phyloP scores from a whole-genome alignment of 2,797 vertebrate species.

The Microcaecilia unicolor region DNA sequence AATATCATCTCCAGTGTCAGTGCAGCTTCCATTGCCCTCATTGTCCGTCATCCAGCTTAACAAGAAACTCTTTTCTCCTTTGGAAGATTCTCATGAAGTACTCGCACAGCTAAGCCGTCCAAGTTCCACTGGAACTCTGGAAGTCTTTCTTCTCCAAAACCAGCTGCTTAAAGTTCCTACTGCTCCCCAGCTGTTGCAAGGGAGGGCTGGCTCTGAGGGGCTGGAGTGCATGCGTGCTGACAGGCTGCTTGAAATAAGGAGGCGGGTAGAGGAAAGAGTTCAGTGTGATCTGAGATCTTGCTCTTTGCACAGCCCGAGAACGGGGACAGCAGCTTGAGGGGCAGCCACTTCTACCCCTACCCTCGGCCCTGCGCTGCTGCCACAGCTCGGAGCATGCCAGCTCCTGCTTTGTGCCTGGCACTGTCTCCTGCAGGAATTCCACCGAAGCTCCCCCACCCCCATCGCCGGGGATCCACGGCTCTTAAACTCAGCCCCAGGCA shows the following conservation, averaged over 20 bases:
- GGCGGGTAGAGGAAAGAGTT: constrained; percentile 63
- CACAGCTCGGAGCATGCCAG: constrained; percentile 18
- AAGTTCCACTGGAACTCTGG: background rate
- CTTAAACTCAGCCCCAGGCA: background rate
- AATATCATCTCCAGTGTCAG: no score
- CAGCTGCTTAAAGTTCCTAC: constrained; percentile 15
- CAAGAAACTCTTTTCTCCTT: no score
- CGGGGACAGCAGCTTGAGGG: background rate
- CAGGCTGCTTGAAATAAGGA: constrained; percentile 76
- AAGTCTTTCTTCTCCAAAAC: background rate
- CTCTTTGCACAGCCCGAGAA: constrained; percentile 27
- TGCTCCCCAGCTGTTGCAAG: no score
- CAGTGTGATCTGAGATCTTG: constrained; percentile 56
- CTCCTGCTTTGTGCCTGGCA: background rate
- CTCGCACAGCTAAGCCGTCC: no score
- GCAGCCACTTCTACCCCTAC: background rate
- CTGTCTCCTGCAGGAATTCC: background rate
- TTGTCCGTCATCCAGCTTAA: no score
- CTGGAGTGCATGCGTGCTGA: constrained; percentile 52
- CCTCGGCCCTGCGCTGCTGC: background rate
- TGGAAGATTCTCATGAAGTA: no score
- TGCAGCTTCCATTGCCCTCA: no score
- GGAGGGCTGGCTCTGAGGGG: constrained; percentile 57
- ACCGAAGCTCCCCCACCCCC: background rate
- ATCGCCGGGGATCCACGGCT: no score